A percentile compares a stretch with the other conserved stretches of the same genome.
phyloP scores from a whole-genome alignment of 1,140 invertebrate genomes.

The Marisa cornuarietis region DNA sequence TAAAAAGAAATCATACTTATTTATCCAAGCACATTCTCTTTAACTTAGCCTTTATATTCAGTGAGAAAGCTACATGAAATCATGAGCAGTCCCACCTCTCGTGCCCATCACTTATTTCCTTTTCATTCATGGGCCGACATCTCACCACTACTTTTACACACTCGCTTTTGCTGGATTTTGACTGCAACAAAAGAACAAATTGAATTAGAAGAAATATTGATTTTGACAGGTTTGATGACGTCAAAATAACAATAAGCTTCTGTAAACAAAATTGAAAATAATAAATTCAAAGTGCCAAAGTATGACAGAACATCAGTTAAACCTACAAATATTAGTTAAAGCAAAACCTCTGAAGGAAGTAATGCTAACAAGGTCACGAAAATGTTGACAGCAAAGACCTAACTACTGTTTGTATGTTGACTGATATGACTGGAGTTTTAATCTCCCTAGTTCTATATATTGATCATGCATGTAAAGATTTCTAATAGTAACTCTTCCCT shows the following conservation, averaged over 20 bases:
- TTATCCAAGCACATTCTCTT: not conserved
- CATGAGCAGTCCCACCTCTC: constrained; percentile 42
- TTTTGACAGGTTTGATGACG: not conserved
- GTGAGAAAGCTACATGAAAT: not conserved
- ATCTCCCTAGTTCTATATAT: too few species aligned
- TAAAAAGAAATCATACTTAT: not conserved
- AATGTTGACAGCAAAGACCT: too few species aligned
- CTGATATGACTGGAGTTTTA: too few species aligned
- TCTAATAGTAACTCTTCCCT: too few species aligned
- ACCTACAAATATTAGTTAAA: not conserved
- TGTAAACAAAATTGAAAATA: not conserved
- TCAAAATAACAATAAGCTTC: not conserved
- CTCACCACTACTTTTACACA: constrained; percentile 90
- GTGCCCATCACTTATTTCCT: constrained; percentile 76
- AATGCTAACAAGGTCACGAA: not conserved
- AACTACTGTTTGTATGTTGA: too few species aligned
- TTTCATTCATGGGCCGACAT: constrained; percentile 87
- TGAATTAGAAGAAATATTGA: not conserved
- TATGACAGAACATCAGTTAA: not conserved
- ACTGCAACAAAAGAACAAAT: constrained; percentile 22
- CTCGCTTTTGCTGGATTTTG: constrained; percentile 68
- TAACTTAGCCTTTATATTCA: not conserved
- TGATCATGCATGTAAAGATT: too few species aligned
- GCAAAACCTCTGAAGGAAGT: not conserved
- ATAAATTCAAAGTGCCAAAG: not conserved